phyloP scores from a whole-genome alignment of 2,797 vertebrate genomes.

The Cheirogaleus major region DNA sequence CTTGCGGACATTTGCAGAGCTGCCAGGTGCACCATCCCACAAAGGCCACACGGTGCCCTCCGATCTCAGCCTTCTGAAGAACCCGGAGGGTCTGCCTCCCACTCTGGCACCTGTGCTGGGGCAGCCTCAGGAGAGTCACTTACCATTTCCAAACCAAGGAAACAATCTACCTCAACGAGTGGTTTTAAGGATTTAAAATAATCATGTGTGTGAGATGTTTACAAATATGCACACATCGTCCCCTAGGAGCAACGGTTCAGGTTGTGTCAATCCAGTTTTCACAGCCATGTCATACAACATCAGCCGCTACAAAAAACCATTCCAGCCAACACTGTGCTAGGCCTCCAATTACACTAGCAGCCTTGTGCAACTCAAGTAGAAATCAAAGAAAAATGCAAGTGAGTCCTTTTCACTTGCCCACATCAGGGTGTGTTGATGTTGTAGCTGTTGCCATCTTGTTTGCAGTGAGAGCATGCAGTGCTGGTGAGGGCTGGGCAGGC shows the following conservation, averaged over 20 bases:
- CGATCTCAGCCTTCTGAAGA: no score
- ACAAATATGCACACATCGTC: background rate
- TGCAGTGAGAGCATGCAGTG: background rate
- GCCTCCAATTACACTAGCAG: background rate
- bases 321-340: background rate
- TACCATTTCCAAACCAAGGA: background rate
- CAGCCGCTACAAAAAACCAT: background rate
- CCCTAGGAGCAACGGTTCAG: background rate
- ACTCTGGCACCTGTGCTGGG: background rate
- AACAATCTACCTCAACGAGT: background rate
- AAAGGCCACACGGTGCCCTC: background rate
- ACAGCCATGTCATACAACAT: background rate
- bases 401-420: background rate
- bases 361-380: background rate
- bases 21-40: background rate
- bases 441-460: background rate
- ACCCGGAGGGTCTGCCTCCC: background rate
- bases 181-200: background rate
- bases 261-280: background rate
- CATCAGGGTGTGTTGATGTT: background rate
- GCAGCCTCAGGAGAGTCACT: background rate
- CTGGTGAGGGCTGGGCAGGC: background rate
- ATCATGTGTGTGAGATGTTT: background rate
- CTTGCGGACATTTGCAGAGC: rapidly evolving
- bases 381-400: background rate